These are phyloP conservation scores for Dorcus parallelipipedus DNA, from an alignment of 2,888 invertebrate genomes.

Conservation along the genomic window DNA sequence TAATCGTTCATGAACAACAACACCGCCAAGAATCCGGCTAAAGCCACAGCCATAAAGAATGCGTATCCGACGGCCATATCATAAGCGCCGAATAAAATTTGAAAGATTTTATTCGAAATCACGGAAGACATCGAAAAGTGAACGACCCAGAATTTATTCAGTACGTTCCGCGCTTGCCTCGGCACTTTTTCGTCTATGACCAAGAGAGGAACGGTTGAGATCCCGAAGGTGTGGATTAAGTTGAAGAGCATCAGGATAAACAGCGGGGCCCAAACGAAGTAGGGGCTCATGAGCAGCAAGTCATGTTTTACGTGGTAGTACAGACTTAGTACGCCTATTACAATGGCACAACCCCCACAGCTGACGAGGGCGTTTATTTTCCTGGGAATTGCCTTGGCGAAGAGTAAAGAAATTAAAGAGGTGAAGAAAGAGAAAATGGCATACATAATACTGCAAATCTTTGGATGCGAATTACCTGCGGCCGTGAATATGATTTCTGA, in stretches of 20 bases:
- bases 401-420: conserved; percentile 19
- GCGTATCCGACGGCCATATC: conserved; percentile 22
- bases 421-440: conserved; percentile 20
- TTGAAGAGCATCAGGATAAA: conserved; percentile 27
- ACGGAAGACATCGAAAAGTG: conserved; percentile 29
- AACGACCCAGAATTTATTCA: conserved; percentile 23
- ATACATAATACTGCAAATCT: conserved; percentile 25
- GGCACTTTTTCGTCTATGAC: conserved; percentile 23
- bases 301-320: conserved; percentile 23
- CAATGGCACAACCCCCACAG: conserved; percentile 12
- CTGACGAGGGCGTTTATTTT: conserved; percentile 21
- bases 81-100: conserved; percentile 23
- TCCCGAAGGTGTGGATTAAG: conserved; percentile 26
- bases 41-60: conserved; percentile 15
- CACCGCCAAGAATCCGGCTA: conserved; percentile 7
- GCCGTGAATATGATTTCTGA: conserved; percentile 27
- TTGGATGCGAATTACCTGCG: conserved; percentile 21
- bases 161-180: conserved; percentile 18
- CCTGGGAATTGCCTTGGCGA: conserved; percentile 18
- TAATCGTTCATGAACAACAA: conserved; percentile 13
- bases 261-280: conserved; percentile 24
- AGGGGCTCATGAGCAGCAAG: conserved; percentile 15
- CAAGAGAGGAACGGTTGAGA: conserved; percentile 20
- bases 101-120: conserved; percentile 29
- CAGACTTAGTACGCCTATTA: conserved; percentile 11